These are phyloP conservation scores for Popillia japonica DNA, from an alignment of 1,140 invertebrate species.

Conservation along the genomic window DNA sequence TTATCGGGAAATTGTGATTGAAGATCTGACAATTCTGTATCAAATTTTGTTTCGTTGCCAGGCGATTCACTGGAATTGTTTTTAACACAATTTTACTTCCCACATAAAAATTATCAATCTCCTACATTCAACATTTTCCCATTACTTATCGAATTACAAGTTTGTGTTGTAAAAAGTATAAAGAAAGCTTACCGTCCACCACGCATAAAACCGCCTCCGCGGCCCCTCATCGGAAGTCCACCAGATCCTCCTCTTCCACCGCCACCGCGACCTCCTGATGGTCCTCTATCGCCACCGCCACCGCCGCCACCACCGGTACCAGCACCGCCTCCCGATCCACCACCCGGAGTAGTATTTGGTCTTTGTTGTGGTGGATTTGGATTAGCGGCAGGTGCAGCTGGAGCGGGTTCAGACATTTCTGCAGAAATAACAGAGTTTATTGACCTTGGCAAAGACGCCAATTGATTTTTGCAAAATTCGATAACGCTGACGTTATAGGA, in stretches of 20 bases:
- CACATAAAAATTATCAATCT: too few species aligned
- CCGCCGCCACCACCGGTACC: not conserved
- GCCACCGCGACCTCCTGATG: not conserved
- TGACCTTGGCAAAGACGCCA: slow-evolving; percentile 19
- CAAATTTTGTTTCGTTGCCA: not conserved
- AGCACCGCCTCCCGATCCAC: not conserved
- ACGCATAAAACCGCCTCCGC: slow-evolving; percentile 19
- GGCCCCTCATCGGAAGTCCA: not conserved
- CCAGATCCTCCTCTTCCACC: not conserved
- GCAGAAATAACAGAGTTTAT: not conserved
- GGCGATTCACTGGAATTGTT: too few species aligned
- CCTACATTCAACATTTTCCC: too few species aligned
- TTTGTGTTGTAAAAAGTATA: not conserved
- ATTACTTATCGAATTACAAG: not conserved
- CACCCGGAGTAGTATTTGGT: not conserved
- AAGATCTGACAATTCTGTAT: not conserved
- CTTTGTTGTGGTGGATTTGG: slow-evolving; percentile 5
- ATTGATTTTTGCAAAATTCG: slow-evolving; percentile 26
- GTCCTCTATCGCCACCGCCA: not conserved
- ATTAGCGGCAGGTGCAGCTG: not conserved
- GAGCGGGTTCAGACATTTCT: not conserved
- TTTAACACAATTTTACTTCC: too few species aligned
- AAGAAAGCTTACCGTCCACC: slow-evolving; percentile 12
- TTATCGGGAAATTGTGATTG: not conserved
- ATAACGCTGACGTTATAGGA: not conserved